Base-by-base conservation (phyloP, 2,888 invertebrate species). In the Conus canariensis region DNA sequence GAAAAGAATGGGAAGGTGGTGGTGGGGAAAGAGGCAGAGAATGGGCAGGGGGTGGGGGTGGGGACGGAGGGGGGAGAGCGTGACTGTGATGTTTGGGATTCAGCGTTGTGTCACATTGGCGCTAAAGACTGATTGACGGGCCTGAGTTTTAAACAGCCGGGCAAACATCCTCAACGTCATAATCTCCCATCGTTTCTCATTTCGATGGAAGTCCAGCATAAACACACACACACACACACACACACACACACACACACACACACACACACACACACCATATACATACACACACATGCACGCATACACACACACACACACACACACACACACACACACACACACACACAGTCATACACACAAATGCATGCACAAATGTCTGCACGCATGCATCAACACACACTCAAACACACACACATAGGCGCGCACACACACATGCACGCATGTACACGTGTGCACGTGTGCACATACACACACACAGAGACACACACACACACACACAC, bases 401-500 rank as follows among this genome's bases (percentile, higher is more conserved):
- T 14, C 70, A 70, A 22, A 70, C 70, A 70, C 70, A 70, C n/a
- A n/a, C 70, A 70, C 70, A 22, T 8, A 70, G n/a, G 14, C 70
- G 14, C n/a, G 6, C 70, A 70, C n/a, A 70, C 70, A 70, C 70
- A 70, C n/a, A 70, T n/a, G 5, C 70, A 70, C 70, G 6, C 70
- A 70, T 4, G 7, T n/a, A 70, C 70, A 70, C 70, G 7, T 8
- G 7, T 8, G 7, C 70, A 70, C 70, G 4, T 19, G 14, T 4
- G 4, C 70, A 70, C 70, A 70, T 25, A 25, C 74, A 74, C 74
- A 74, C 74, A 25, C 74, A 74, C 74, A 74, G 25, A 74, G 25
- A 25, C 74, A 25, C 74, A 74, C 74, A 74, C 74, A 74, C 74
- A 25, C 74, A 25, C n/a, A 74, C 74, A 74, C 74, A n/a, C 74